These are phyloP conservation scores for Argya squamiceps DNA, from an alignment of 2,797 vertebrate species.

Conservation along the genomic window DNA sequence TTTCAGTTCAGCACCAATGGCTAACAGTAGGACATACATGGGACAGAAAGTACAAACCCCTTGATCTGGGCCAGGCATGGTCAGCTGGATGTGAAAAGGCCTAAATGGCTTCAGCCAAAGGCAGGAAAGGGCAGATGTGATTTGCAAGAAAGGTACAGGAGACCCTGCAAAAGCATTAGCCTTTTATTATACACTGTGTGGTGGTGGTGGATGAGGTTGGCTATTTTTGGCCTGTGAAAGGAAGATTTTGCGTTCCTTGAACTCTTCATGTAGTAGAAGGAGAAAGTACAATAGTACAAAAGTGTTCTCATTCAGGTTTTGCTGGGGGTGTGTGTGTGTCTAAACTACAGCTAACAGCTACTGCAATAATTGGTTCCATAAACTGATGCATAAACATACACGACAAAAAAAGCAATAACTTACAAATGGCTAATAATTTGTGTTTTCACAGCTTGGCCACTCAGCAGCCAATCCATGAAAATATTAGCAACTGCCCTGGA, in stretches of 20 bases:
- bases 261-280: neutral
- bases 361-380: constrained; percentile 34
- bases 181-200: neutral
- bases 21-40: neutral
- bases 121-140: neutral
- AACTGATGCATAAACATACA: neutral
- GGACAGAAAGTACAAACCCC: neutral
- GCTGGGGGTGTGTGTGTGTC: rapidly evolving
- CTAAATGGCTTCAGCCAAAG: neutral
- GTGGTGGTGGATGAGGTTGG: neutral
- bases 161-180: neutral
- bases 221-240: neutral
- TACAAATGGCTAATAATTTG: neutral
- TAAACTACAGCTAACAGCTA: neutral
- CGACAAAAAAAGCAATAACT: constrained; percentile 30
- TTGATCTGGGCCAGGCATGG: neutral
- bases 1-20: rapidly evolving
- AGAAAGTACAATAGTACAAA: neutral
- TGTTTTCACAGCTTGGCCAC: neutral
- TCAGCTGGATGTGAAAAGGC: neutral
- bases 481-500: neutral
- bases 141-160: neutral
- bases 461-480: neutral
- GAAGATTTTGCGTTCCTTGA: neutral
- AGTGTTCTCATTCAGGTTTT: neutral